These are phyloP conservation scores for Tachuris rubrigastra DNA, from an alignment of 2,113 vertebrate genomes.

Conservation along the genomic window DNA sequence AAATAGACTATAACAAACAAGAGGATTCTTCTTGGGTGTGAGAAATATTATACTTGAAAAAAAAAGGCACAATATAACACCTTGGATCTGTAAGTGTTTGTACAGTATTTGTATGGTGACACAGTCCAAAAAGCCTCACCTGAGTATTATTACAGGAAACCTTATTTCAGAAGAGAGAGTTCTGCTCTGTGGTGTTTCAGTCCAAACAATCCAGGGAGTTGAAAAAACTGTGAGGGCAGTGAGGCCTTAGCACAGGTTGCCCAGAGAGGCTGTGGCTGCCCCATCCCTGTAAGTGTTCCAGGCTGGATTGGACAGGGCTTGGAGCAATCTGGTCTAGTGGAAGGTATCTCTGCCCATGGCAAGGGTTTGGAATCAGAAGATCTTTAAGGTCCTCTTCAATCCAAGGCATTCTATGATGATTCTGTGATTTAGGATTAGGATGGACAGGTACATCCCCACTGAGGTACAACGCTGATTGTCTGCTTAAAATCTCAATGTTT, in stretches of 20 bases:
- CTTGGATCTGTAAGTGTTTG: not conserved
- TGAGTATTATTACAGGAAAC: not conserved
- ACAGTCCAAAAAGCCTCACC: not conserved
- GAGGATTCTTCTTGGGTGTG: not conserved
- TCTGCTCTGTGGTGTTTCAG: not conserved
- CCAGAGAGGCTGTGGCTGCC: not conserved
- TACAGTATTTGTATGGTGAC: not conserved
- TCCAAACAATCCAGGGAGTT: not conserved
- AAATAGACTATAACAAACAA: not conserved
- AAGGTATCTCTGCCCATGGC: not conserved
- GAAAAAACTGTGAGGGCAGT: not conserved
- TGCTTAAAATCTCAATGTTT: not conserved
- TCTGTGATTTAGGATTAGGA: not conserved
- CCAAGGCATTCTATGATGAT: not conserved
- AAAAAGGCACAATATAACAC: not conserved
- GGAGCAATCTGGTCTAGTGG: not conserved
- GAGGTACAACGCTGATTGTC: rapidly evolving
- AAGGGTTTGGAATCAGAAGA: not conserved
- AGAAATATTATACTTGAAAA: not conserved
- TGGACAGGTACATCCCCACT: not conserved
- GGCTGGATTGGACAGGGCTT: rapidly evolving
- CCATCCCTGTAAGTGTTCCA: not conserved
- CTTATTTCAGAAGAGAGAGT: not conserved
- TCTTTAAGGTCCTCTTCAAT: not conserved
- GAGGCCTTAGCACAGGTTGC: not conserved